phyloP scores from a whole-genome alignment of 2,797 vertebrate genomes.

The Sorex maritimensis region DNA sequence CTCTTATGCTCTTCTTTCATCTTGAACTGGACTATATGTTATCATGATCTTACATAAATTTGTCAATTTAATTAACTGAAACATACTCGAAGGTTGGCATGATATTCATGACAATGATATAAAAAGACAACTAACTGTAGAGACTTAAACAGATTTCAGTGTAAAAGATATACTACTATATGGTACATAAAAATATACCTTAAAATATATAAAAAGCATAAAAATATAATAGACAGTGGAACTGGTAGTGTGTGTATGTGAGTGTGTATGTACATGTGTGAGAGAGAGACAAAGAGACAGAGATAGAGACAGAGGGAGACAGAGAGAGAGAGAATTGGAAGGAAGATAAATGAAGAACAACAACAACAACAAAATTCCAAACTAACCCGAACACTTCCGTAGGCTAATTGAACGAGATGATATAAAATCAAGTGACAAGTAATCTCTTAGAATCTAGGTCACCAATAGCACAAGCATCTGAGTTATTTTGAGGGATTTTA shows the following conservation, averaged over 20 bases:
- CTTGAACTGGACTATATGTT: background rate
- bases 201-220: background rate
- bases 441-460: background rate
- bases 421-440: background rate
- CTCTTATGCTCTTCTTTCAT: background rate
- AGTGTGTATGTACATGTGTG: background rate
- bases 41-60: background rate
- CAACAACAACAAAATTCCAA: no score
- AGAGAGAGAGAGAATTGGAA: background rate
- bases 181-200: background rate
- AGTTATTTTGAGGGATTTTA: background rate
- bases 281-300: background rate
- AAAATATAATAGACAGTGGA: background rate
- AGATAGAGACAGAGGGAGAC: no score
- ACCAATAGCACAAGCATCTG: background rate
- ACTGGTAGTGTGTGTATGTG: background rate
- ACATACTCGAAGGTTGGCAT: background rate
- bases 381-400: background rate
- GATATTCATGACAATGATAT: background rate
- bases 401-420: background rate
- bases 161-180: background rate
- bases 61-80: background rate
- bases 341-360: background rate
- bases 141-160: background rate
- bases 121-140: background rate